Evolutionary conservation across 2,888 invertebrate genomes (phyloP).

Genomic region (Sinelater perroti): DNA sequence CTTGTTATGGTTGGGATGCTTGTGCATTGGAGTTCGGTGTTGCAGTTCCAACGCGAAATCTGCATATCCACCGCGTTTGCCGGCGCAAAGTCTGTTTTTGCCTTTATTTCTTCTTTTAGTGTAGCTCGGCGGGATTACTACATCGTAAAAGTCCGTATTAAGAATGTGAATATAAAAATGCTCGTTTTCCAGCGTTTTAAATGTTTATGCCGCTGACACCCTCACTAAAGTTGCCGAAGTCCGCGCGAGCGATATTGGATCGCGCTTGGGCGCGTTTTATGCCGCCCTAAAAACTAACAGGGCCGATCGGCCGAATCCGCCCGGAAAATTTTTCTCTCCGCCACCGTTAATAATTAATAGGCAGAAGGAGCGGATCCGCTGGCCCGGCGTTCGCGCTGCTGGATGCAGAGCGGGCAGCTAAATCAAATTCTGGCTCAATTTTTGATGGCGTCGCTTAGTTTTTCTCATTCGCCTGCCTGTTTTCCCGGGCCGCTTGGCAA

Average conservation of each 20-base stretch:
- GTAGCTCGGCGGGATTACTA: constrained; percentile 19
- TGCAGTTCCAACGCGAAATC: too few species aligned
- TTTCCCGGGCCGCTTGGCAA: background rate
- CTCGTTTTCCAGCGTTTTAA: constrained; percentile 26
- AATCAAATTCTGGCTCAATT: constrained; percentile 1
- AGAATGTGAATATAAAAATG: constrained; percentile 28
- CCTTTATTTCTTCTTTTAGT: constrained; percentile 28
- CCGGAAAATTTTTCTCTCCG: background rate
- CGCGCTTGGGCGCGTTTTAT: background rate
- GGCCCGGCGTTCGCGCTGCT: background rate
- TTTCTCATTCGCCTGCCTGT: background rate
- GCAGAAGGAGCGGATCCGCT: background rate
- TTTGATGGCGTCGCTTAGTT: background rate
- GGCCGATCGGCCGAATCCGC: background rate
- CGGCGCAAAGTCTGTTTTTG: too few species aligned
- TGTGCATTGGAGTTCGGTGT: too few species aligned
- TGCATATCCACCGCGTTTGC: too few species aligned
- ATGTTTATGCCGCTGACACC: constrained; percentile 15
- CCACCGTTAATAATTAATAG: background rate
- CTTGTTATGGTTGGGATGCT: too few species aligned
- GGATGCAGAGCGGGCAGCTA: constrained; percentile 4
- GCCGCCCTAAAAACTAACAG: background rate
- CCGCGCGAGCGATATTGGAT: background rate
- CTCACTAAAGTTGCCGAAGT: constrained; percentile 5
- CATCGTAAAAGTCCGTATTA: constrained; percentile 29